A percentile compares a stretch with the other conserved stretches of the same genome.
Evolutionary conservation across 2,797 vertebrate species (phyloP).

Genomic region (Peromyscus nudipes): DNA sequence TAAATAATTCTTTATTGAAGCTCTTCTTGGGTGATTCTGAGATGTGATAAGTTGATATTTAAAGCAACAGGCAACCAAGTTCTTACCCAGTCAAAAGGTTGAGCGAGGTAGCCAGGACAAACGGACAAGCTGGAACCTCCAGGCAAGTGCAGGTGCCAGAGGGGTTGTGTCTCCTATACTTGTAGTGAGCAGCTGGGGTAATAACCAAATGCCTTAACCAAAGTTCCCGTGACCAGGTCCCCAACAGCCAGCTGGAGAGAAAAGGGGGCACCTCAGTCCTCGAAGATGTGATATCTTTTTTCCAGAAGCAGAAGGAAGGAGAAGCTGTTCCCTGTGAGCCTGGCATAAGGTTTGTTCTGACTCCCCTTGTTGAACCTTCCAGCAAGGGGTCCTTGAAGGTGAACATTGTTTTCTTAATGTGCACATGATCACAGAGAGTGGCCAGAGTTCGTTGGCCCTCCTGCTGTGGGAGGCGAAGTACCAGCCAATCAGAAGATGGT

Average conservation of each 20-base stretch:
- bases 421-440: neutral
- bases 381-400: neutral
- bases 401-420: neutral
- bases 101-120: fast-evolving
- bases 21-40: neutral
- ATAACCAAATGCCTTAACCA: neutral
- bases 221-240: too few relatives aligned
- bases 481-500: fast-evolving
- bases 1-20: neutral
- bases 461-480: fast-evolving
- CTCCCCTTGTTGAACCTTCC: neutral
- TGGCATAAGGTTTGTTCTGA: too few relatives aligned
- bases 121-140: too few relatives aligned
- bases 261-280: neutral
- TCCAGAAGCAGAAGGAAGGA: too few relatives aligned
- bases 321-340: neutral
- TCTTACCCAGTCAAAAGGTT: neutral
- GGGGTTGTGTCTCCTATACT: neutral
- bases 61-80: neutral
- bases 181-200: too few relatives aligned
- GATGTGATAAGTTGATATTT: neutral
- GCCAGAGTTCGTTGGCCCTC: fast-evolving
- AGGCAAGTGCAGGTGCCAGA: neutral
- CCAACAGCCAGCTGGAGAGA: neutral
- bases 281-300: too few relatives aligned